Conservation (phyloP, 1,140 invertebrate genomes). For the Bactericera cockerelli region DNA sequence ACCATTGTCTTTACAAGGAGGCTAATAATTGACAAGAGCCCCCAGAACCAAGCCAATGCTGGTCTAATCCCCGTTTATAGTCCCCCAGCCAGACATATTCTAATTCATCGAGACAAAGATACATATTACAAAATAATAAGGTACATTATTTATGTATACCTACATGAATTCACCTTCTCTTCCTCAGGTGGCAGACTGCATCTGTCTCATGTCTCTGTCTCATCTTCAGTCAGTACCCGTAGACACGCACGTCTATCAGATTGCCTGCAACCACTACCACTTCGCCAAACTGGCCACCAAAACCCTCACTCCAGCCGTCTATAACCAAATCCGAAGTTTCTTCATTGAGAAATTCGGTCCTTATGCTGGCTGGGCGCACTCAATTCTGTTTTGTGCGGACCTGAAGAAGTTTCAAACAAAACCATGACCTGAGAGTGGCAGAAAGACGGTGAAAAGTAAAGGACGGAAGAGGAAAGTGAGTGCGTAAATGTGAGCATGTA, state of each 20-base stretch:
- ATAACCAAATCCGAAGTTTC: constrained; percentile 66
- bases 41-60: too few relatives aligned
- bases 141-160: too few relatives aligned
- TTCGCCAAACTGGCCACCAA: constrained; percentile 46
- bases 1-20: too few relatives aligned
- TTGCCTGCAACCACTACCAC: constrained; percentile 67
- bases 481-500: too few relatives aligned
- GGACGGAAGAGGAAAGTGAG: too few relatives aligned
- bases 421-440: constrained; percentile 4
- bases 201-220: constrained; percentile 90
- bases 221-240: constrained; percentile 81
- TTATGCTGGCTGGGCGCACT: constrained; percentile 89
- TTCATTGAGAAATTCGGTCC: constrained; percentile 71
- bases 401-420: constrained; percentile 45
- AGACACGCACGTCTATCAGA: constrained; percentile 92
- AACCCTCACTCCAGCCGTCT: constrained; percentile 65
- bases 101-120: too few relatives aligned
- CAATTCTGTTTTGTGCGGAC: constrained; percentile 61
- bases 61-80: too few relatives aligned
- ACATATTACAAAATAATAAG: too few relatives aligned
- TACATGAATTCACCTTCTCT: too few relatives aligned
- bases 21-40: too few relatives aligned
- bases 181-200: constrained; percentile 85
- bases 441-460: constrained; percentile 12
- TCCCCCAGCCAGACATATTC: too few relatives aligned